Percentiles rank a stretch among this genome's conserved stretches.
Conservation (phyloP, 1,140 invertebrate species). For the Lordiphosa collinella region DNA sequence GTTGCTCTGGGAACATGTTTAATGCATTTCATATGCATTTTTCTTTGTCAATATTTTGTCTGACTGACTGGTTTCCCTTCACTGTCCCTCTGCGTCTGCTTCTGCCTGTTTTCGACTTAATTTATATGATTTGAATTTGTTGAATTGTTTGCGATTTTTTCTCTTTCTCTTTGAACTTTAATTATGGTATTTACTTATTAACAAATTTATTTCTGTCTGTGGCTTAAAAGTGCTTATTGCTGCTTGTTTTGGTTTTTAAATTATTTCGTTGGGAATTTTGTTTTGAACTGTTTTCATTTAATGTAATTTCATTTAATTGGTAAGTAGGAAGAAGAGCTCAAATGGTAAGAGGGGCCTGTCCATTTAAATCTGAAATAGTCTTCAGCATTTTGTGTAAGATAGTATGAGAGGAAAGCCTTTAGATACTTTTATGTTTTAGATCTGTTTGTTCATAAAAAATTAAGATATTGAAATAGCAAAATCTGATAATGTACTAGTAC, state of each 20-base stretch:
- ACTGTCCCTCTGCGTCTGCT: background rate
- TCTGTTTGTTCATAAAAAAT: too few relatives aligned
- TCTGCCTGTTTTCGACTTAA: slow-evolving; percentile 2
- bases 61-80: background rate
- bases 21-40: slow-evolving; percentile 17
- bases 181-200: slow-evolving; percentile 13
- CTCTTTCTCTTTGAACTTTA: slow-evolving; percentile 3
- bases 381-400: too few relatives aligned
- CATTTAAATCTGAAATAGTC: too few relatives aligned
- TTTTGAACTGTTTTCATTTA: background rate
- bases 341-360: too few relatives aligned
- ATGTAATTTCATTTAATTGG: background rate
- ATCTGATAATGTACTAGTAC: too few relatives aligned
- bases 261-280: background rate
- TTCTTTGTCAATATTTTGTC: background rate
- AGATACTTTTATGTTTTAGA: too few relatives aligned
- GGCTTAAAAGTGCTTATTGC: background rate
- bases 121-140: slow-evolving; percentile 15
- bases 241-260: slow-evolving; percentile 1
- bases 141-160: slow-evolving; percentile 4
- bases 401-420: too few relatives aligned
- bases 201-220: slow-evolving; percentile 7
- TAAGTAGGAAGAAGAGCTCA: too few relatives aligned
- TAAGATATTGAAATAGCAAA: too few relatives aligned
- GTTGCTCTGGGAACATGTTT: slow-evolving; percentile 10